Percentiles rank a stretch among this genome's conserved stretches.
phyloP scores from a whole-genome alignment of 2,113 vertebrate species.

The Apteryx mantelli region DNA sequence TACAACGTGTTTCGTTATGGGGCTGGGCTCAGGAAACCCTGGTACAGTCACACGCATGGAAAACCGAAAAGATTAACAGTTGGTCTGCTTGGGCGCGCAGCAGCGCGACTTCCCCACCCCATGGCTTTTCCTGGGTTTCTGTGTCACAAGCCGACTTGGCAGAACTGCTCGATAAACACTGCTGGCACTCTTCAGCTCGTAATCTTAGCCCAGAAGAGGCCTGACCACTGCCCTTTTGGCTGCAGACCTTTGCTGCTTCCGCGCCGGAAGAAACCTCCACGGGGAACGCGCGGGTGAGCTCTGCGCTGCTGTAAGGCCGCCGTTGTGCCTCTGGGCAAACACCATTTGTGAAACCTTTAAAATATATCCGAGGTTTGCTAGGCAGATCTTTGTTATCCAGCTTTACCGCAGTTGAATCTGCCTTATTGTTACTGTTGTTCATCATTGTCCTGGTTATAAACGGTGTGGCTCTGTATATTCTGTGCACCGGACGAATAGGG shows the following conservation, averaged over 20 bases:
- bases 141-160: too few relatives aligned
- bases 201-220: too few relatives aligned
- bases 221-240: too few relatives aligned
- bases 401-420: background rate
- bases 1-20: accelerated
- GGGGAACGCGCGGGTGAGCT: accelerated
- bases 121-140: too few relatives aligned
- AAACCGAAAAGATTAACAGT: background rate
- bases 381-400: background rate
- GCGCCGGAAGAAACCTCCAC: accelerated
- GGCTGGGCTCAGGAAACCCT: background rate
- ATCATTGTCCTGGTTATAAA: background rate
- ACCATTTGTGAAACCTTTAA: background rate
- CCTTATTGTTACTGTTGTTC: accelerated
- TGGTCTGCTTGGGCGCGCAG: background rate
- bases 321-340: background rate
- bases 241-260: background rate
- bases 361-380: background rate
- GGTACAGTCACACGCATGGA: accelerated
- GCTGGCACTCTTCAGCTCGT: too few relatives aligned
- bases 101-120: too few relatives aligned
- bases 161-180: too few relatives aligned
- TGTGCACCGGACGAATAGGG: background rate
- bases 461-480: background rate
- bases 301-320: accelerated